Evolutionary conservation across 1,140 invertebrate species (phyloP).

Genomic region (Drosophila tani): DNA sequence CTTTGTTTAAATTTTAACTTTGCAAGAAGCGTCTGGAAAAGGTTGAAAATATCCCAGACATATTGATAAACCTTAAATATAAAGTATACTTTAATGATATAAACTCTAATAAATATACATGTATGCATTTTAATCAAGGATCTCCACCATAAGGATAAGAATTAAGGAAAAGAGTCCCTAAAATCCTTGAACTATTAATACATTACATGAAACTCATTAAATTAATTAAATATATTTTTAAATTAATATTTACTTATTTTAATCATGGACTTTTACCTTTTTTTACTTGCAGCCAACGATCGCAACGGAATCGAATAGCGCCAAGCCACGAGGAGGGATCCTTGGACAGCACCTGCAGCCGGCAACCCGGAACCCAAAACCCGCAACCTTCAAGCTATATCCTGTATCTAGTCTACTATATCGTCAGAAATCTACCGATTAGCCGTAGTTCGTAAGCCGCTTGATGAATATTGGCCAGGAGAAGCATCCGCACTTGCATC

Average conservation of each 20-base stretch:
- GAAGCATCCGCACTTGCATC: slow-evolving; percentile 63
- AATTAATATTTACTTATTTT: no score
- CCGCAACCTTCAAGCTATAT: slow-evolving; percentile 12
- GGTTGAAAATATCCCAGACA: no score
- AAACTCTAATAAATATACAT: no score
- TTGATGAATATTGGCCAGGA: slow-evolving; percentile 78
- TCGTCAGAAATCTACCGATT: slow-evolving; percentile 49
- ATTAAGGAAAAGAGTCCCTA: no score
- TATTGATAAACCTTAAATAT: neutral
- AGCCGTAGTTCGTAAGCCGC: slow-evolving; percentile 55
- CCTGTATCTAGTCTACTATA: slow-evolving; percentile 58
- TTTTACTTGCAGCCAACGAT: slow-evolving; percentile 21
- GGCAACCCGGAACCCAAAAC: slow-evolving; percentile 8
- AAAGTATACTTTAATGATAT: no score
- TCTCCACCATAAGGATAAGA: no score
- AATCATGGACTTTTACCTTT: neutral
- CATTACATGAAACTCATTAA: no score
- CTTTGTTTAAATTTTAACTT: no score
- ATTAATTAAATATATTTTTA: no score
- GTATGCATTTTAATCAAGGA: no score
- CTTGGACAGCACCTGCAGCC: slow-evolving; percentile 3
- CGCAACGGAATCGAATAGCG: slow-evolving; percentile 3
- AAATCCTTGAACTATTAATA: no score
- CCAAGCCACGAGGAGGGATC: neutral
- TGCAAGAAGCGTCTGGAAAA: no score